These are phyloP conservation scores for Tor tambroides DNA, from an alignment of 2,113 vertebrate species.

Conservation along the genomic window DNA sequence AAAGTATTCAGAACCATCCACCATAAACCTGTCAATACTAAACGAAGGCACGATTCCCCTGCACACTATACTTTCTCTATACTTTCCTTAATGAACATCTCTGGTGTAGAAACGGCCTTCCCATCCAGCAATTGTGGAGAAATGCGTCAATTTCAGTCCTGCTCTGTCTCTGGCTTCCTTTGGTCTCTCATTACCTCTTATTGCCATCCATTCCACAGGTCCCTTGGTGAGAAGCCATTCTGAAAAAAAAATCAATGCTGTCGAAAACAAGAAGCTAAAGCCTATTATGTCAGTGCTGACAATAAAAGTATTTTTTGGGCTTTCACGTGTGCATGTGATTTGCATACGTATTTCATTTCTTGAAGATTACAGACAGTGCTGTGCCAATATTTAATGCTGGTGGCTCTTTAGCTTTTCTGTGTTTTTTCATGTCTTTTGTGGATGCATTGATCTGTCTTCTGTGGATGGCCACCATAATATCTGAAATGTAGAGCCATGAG, in stretches of 20 bases:
- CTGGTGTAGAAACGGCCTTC: background rate
- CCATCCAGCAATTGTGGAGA: slow-evolving; percentile 4
- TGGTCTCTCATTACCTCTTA: no score
- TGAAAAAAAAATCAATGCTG: slow-evolving; percentile 15
- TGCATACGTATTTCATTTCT: background rate
- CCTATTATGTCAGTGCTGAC: slow-evolving; percentile 1
- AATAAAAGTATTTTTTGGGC: background rate
- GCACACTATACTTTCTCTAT: background rate
- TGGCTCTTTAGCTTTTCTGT: background rate
- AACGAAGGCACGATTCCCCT: background rate
- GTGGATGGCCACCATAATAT: background rate
- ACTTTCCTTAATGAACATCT: background rate
- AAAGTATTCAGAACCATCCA: background rate
- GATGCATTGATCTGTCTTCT: background rate
- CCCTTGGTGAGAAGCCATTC: no score
- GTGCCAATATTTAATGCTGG: background rate
- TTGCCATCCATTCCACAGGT: no score
- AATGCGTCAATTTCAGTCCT: no score
- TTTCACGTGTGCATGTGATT: slow-evolving; percentile 11
- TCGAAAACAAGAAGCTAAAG: slow-evolving; percentile 23
- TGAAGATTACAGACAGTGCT: background rate
- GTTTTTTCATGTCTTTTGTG: background rate
- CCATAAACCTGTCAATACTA: slow-evolving; percentile 1
- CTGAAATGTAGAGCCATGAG: background rate
- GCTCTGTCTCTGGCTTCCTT: no score